Evolutionary conservation across 2,113 vertebrate species (phyloP).

Genomic region (Chaetura pelagica): DNA sequence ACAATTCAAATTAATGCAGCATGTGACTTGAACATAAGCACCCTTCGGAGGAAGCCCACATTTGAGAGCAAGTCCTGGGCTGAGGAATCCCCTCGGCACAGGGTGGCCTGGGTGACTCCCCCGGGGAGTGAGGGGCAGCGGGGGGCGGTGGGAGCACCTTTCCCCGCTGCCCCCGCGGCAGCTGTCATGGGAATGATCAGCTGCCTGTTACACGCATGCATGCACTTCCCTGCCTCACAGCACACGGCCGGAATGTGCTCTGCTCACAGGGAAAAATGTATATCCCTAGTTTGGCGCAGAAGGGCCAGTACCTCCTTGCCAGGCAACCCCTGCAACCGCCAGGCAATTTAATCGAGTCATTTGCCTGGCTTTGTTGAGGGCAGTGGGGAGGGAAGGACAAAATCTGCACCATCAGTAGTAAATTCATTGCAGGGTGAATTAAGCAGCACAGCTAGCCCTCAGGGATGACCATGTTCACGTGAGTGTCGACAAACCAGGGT

Average conservation of each 20-base stretch:
- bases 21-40: slow-evolving; percentile 3
- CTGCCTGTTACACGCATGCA: slow-evolving; percentile 88
- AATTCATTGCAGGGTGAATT: slow-evolving; percentile 29
- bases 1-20: slow-evolving; percentile 6
- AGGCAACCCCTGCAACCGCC: background rate
- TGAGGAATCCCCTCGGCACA: background rate
- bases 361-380: slow-evolving; percentile 31
- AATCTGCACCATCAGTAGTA: slow-evolving; percentile 22
- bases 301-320: slow-evolving; percentile 23
- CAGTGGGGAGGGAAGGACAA: slow-evolving; percentile 15
- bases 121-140: slow-evolving; percentile 68
- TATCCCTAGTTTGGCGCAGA: slow-evolving; percentile 74
- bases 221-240: slow-evolving; percentile 82
- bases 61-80: slow-evolving; percentile 16
- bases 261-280: slow-evolving; percentile 83
- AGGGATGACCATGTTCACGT: slow-evolving; percentile 27
- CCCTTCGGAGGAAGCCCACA: background rate
- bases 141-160: slow-evolving; percentile 76
- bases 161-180: slow-evolving; percentile 48
- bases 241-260: slow-evolving; percentile 75
- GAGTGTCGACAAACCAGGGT: slow-evolving; percentile 40
- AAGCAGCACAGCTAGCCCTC: slow-evolving; percentile 11
- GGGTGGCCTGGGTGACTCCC: slow-evolving; percentile 55
- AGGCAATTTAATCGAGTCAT: slow-evolving; percentile 45
- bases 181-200: slow-evolving; percentile 89